phyloP scores from a whole-genome alignment of 2,797 vertebrate species.

The Gymnopithys bicolor region DNA sequence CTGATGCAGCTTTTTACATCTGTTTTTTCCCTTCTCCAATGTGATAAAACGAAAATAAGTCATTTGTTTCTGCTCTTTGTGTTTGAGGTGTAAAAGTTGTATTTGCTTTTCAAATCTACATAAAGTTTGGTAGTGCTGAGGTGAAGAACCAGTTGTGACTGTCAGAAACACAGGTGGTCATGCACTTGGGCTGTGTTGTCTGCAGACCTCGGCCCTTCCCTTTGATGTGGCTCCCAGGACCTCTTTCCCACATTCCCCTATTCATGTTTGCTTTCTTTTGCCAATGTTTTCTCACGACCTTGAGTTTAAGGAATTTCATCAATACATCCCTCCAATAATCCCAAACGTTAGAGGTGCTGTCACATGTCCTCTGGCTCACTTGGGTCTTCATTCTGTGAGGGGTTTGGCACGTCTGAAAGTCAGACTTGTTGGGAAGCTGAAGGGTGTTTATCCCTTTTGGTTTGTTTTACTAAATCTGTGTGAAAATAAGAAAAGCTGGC shows the following conservation, averaged over 20 bases:
- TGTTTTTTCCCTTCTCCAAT: background rate
- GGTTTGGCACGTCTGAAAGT: background rate
- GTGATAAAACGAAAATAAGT: background rate
- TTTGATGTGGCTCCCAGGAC: background rate
- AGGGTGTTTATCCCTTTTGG: conserved; percentile 30
- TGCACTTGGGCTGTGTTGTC: rapidly evolving
- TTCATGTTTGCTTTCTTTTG: conserved; percentile 30
- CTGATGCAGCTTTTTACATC: background rate
- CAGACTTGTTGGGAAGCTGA: conserved; percentile 10
- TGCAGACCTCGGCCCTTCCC: background rate
- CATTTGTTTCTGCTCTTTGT: background rate
- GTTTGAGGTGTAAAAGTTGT: background rate
- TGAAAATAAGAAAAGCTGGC: conserved; percentile 63
- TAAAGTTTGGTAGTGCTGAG: background rate
- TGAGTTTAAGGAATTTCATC: conserved; percentile 36
- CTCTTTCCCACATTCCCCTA: conserved; percentile 27
- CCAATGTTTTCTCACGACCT: conserved; percentile 15
- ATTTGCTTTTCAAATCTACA: background rate
- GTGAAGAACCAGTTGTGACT: background rate
- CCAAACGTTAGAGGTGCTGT: background rate
- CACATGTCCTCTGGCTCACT: conserved; percentile 1
- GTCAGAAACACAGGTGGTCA: background rate
- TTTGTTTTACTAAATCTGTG: conserved; percentile 66
- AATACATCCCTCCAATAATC: background rate
- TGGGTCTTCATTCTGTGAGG: background rate